Evolutionary conservation across 2,113 vertebrate species (phyloP), one percentile per base, ranked within the genome.

Genomic region (Macrotis lagotis): DNA sequence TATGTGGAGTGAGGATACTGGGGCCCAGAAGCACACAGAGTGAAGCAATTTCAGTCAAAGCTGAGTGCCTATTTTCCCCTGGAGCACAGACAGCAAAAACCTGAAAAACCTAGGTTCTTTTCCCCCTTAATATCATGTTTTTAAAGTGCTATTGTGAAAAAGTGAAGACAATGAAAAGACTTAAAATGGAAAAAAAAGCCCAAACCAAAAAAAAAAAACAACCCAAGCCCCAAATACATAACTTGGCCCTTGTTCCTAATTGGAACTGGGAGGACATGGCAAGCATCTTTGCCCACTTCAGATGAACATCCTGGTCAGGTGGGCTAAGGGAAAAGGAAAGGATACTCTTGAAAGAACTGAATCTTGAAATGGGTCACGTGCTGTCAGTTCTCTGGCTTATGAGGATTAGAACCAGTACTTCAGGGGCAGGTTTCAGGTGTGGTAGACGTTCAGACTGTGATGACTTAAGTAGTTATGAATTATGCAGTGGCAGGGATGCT

Each of bases 41-140:
- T 97, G 98, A 98, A 98, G 98, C 98, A 98, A 98, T 99, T 98
- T 98, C 98, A 98, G 98, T 97, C 88, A 94, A 98, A 98, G 98
- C 97, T 97, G 98, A 98, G 98, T 98, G 98, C 97, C 98, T 98
- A 97, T 95, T 98, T 98, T 97, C 98, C 98, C 98, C 98, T 98
- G 97, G 98, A 98, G 98, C 96, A 26, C 96, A 98, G 98, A 96
- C 97, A 97, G 96, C 97, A 98, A 98, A 98, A 98, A 97, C 94
- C 98, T 98, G 97, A 97, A 98, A 98, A 98, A 97, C 96, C 96
- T 96, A 1, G 31, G 91, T 98, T 98, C 97, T 96, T 98, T 92
- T 97, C 97, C 97, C 97, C 97, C 97, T 98, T 98, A 98, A 98
- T 98, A 98, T 98, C 98, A 97, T 97, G 94, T 96, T 98, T 98